phyloP scores from a whole-genome alignment of 2,113 vertebrate species.

The Panurus biarmicus region DNA sequence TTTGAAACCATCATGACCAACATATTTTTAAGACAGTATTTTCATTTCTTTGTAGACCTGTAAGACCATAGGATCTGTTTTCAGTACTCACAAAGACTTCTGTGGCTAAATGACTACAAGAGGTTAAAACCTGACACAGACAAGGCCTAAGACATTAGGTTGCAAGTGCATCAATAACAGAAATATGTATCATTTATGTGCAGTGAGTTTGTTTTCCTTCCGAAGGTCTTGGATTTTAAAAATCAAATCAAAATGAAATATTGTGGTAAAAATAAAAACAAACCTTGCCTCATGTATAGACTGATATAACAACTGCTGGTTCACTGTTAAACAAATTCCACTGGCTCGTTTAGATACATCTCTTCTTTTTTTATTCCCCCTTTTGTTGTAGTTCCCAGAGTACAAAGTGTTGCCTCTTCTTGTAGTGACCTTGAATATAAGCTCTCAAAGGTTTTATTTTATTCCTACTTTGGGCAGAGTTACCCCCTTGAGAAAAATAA shows the following conservation, averaged over 20 bases:
- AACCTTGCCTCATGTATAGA: neutral
- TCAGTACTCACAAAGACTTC: neutral
- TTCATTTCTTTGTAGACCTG: neutral
- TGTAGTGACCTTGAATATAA: constrained; percentile 8
- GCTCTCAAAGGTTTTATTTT: constrained; percentile 22
- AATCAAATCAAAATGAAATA: neutral
- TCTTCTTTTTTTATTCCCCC: neutral
- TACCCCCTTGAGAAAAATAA: neutral
- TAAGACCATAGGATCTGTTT: neutral
- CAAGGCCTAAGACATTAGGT: neutral
- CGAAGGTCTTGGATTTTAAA: neutral
- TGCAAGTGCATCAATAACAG: neutral
- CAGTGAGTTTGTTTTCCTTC: neutral
- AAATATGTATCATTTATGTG: neutral
- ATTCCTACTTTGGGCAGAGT: neutral
- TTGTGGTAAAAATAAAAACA: neutral
- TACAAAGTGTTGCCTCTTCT: neutral
- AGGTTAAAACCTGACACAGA: neutral
- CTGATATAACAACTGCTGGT: neutral
- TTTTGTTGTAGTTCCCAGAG: neutral
- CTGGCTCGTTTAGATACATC: neutral
- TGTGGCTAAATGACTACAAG: neutral
- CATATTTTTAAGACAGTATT: neutral
- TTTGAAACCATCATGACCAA: neutral
- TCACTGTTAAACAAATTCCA: neutral